A percentile compares a stretch with the other conserved stretches of the same genome.
phyloP scores from a whole-genome alignment of 2,113 vertebrate species.

The Chinchilla lanigera region DNA sequence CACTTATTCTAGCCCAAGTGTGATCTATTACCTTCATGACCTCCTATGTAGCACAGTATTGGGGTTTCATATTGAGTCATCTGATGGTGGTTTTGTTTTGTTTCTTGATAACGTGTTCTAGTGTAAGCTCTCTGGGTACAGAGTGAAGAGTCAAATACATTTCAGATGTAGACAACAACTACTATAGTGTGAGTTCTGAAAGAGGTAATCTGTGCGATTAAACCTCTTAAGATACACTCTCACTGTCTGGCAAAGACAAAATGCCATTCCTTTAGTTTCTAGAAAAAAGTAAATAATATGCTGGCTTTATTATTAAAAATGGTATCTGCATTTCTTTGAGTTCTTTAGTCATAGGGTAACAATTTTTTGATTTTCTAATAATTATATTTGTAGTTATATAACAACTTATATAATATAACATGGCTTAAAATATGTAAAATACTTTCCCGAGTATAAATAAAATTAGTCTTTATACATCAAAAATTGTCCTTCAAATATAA shows the following conservation, averaged over 20 bases:
- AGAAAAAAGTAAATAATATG: not conserved
- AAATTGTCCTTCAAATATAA: constrained; percentile 34
- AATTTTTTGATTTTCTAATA: constrained; percentile 41
- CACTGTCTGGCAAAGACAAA: not conserved
- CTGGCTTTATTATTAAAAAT: not conserved
- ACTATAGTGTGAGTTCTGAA: not conserved
- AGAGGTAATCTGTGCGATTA: not conserved
- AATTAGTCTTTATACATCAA: constrained; percentile 33
- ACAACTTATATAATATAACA: not conserved
- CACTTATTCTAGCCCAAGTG: not conserved
- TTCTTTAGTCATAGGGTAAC: not conserved
- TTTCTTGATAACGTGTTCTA: not conserved
- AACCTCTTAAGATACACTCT: not conserved
- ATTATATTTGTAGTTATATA: constrained; percentile 32
- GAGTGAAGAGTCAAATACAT: not conserved
- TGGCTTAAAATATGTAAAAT: constrained; percentile 46
- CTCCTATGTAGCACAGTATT: not conserved
- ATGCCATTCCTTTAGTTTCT: not conserved
- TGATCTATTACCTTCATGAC: not conserved
- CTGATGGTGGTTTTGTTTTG: not conserved
- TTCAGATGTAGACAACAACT: not conserved
- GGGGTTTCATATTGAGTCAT: not conserved
- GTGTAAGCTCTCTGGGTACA: not conserved
- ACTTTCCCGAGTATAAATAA: constrained; percentile 26
- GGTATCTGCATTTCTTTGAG: not conserved